These are phyloP conservation scores for Odontesthes bonariensis DNA, from an alignment of 2,113 vertebrate genomes.

Conservation along the genomic window DNA sequence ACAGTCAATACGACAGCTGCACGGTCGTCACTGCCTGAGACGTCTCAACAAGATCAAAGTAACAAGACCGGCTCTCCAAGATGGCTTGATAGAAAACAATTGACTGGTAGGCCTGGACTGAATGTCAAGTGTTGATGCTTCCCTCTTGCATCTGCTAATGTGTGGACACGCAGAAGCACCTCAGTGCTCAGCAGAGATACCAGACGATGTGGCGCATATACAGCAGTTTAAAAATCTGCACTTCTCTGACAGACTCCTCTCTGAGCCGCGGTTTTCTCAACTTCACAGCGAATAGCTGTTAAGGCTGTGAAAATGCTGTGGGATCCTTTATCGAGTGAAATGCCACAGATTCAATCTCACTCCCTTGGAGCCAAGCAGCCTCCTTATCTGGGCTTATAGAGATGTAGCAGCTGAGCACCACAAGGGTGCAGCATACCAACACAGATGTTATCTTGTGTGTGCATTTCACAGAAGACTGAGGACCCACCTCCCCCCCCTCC, in stretches of 20 bases:
- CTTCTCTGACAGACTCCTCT: slow-evolving; percentile 15
- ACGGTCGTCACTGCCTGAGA: slow-evolving; percentile 43
- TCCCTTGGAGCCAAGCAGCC: slow-evolving; percentile 54
- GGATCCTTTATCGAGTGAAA: slow-evolving; percentile 66
- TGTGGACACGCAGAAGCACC: slow-evolving; percentile 14
- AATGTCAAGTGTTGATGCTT: slow-evolving; percentile 19
- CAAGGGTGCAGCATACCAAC: slow-evolving; percentile 81
- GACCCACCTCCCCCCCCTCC: neutral
- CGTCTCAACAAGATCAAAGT: slow-evolving; percentile 53
- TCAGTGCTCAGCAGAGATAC: slow-evolving; percentile 41
- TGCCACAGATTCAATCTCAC: slow-evolving; percentile 68
- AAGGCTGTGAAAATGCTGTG: slow-evolving; percentile 41
- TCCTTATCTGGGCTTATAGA: slow-evolving; percentile 68
- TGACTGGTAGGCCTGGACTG: slow-evolving; percentile 30
- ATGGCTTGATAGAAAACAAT: slow-evolving; percentile 66
- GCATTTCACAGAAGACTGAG: slow-evolving; percentile 51
- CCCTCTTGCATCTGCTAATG: slow-evolving; percentile 12
- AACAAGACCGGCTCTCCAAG: slow-evolving; percentile 32
- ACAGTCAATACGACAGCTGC: slow-evolving; percentile 55
- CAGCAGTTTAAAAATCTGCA: slow-evolving; percentile 48
- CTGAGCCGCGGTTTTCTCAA: neutral
- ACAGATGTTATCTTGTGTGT: slow-evolving; percentile 76
- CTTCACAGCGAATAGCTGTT: slow-evolving; percentile 16
- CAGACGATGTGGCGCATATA: slow-evolving; percentile 24
- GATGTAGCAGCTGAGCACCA: slow-evolving; percentile 74